phyloP scores from a whole-genome alignment of 2,888 invertebrate species.

The Chalcosyrphus nemorum region DNA sequence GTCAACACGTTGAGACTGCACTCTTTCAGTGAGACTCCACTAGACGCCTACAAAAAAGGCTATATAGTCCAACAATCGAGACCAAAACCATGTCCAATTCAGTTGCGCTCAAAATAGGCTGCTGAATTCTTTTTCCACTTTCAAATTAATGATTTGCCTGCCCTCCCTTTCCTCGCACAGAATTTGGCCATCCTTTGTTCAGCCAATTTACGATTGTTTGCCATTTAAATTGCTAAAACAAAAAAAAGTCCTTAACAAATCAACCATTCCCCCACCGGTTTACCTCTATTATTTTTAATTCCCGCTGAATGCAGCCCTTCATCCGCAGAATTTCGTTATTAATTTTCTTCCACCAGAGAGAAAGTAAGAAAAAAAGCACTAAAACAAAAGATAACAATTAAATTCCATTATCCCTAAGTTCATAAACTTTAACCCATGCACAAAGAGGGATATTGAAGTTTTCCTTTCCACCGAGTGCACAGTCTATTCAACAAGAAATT shows the following conservation, averaged over 20 bases:
- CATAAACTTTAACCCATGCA: conserved; percentile 28
- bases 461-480: neutral
- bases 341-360: neutral
- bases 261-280: neutral
- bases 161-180: neutral
- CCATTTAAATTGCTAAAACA: neutral
- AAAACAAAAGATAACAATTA: conserved; percentile 40
- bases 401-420: conserved; percentile 50
- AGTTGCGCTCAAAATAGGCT: no score
- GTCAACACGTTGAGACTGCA: no score
- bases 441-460: conserved; percentile 38
- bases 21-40: no score
- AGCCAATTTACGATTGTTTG: neutral
- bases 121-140: no score
- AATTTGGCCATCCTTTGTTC: neutral
- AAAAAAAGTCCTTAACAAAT: neutral
- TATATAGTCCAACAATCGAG: no score
- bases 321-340: conserved; percentile 30
- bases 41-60: no score
- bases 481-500: conserved; percentile 3
- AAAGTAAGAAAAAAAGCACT: neutral
- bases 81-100: no score
- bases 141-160: no score
- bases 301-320: conserved; percentile 7
- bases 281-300: neutral